Conservation (phyloP, 53 echinoderm and acorn worm species). For the Glandiceps talaboti region DNA sequence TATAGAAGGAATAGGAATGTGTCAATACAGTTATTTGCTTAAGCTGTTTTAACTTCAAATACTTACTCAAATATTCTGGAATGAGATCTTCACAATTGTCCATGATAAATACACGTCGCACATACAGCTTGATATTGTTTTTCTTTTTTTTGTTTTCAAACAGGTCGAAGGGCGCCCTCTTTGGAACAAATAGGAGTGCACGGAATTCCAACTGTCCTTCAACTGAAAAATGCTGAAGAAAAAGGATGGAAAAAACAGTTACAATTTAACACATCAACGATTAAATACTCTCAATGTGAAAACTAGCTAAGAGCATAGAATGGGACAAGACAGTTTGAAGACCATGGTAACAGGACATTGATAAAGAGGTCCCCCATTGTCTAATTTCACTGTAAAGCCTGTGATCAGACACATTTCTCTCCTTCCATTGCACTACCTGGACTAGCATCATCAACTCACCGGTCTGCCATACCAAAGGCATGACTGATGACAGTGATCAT, state of each 20-base stretch:
- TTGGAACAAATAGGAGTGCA: constrained; percentile 89
- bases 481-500: constrained; percentile 19
- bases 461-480: too few relatives aligned
- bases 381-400: constrained; percentile 11
- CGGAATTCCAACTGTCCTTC: constrained; percentile 98
- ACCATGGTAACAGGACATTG: constrained; percentile 56
- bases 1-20: too few relatives aligned
- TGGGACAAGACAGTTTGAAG: too few relatives aligned
- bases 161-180: constrained; percentile 92
- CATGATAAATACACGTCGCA: constrained; percentile 97
- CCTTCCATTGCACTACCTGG: constrained; percentile 72
- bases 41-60: too few relatives aligned
- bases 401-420: too few relatives aligned
- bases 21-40: too few relatives aligned
- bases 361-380: constrained; percentile 59
- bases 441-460: constrained; percentile 33
- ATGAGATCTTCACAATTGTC: constrained; percentile 99
- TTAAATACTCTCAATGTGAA: too few relatives aligned
- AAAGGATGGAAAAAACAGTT: constrained; percentile 2
- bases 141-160: constrained; percentile 99
- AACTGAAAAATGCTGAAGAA: constrained; percentile 79
- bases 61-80: constrained; percentile 98
- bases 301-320: too few relatives aligned
- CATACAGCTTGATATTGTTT: constrained; percentile 98
- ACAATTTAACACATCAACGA: too few relatives aligned